phyloP scores from a whole-genome alignment of 1,140 invertebrate genomes.

The Aphidius ervi region DNA sequence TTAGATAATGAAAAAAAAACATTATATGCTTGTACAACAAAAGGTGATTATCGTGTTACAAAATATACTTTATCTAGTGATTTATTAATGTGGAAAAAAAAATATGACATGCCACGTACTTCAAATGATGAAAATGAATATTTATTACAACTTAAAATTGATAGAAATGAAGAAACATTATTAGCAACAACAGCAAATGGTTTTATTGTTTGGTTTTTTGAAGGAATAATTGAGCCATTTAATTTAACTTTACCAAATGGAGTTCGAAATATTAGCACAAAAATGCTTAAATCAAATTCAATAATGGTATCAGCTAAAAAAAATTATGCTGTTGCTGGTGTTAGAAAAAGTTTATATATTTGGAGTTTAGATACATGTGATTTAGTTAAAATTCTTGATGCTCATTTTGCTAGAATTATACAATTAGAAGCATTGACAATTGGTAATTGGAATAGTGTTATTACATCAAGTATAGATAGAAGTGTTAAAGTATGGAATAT shows the following conservation, averaged over 20 bases:
- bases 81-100: constrained; percentile 58
- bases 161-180: constrained; percentile 74
- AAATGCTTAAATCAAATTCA: constrained; percentile 82
- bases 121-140: constrained; percentile 68
- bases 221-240: constrained; percentile 53
- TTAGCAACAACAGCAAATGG: constrained; percentile 82
- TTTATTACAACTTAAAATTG: constrained; percentile 77
- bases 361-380: constrained; percentile 79
- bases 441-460: constrained; percentile 88
- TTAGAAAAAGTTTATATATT: constrained; percentile 92
- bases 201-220: constrained; percentile 71
- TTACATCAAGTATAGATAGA: constrained; percentile 95
- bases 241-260: constrained; percentile 80
- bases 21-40: constrained; percentile 60
- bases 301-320: constrained; percentile 86
- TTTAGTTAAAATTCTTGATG: constrained; percentile 88
- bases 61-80: constrained; percentile 55
- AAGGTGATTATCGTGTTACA: constrained; percentile 56
- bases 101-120: constrained; percentile 58
- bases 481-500: constrained; percentile 99
- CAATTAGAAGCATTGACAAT: constrained; percentile 81
- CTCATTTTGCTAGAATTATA: constrained; percentile 95
- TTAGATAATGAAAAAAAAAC: constrained; percentile 57
- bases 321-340: constrained; percentile 91
- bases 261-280: constrained; percentile 88